Conservation (phyloP, 2,888 invertebrate genomes). For the Erpobdella octoculata region DNA sequence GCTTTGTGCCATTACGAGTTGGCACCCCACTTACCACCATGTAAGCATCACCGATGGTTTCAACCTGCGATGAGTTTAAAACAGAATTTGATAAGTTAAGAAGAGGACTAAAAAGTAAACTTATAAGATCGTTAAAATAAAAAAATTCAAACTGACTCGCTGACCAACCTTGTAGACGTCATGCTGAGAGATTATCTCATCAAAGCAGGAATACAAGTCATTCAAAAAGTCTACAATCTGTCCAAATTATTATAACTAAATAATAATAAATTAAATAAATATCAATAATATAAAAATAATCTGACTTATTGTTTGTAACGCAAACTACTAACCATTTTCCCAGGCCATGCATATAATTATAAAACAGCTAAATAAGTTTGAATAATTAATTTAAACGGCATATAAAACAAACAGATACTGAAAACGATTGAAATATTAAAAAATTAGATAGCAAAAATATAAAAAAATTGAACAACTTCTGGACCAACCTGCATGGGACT, state of each 20-base stretch:
- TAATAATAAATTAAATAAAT: too few relatives aligned
- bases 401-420: too few relatives aligned
- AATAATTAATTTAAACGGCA: too few relatives aligned
- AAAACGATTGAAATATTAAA: background rate
- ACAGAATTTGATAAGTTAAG: background rate
- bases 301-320: too few relatives aligned
- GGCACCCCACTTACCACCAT: conserved; percentile 49
- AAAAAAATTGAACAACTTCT: background rate
- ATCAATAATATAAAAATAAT: too few relatives aligned
- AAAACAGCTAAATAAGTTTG: too few relatives aligned
- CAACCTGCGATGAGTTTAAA: too few relatives aligned
- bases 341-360: too few relatives aligned
- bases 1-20: conserved; percentile 43
- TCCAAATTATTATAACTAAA: too few relatives aligned
- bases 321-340: too few relatives aligned
- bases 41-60: conserved; percentile 43
- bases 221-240: conserved; percentile 48
- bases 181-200: conserved; percentile 46
- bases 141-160: background rate
- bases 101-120: background rate
- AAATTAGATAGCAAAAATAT: too few relatives aligned
- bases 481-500: conserved; percentile 44
- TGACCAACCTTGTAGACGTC: conserved; percentile 44
- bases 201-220: conserved; percentile 48
- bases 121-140: background rate